A percentile compares a stretch with the other conserved stretches of the same genome.
These are phyloP conservation scores for Acipenser ruthenus DNA, from an alignment of 2,797 vertebrate species.

Conservation along the genomic window DNA sequence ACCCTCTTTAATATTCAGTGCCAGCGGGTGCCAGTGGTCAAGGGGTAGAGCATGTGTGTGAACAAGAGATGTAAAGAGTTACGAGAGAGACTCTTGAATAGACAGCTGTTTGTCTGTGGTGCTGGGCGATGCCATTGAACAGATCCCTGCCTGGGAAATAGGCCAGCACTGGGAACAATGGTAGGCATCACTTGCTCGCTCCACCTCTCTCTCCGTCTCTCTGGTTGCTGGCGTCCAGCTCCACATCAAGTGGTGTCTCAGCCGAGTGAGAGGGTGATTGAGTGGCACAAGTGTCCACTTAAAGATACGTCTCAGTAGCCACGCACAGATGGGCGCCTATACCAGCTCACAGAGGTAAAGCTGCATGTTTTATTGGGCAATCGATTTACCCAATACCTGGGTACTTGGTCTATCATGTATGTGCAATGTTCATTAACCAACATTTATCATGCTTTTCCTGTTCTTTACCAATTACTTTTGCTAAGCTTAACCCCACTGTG, in stretches of 20 bases:
- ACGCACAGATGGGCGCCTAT: not conserved
- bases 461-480: no score
- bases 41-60: slow-evolving; percentile 16
- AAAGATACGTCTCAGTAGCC: not conserved
- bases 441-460: no score
- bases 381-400: no score
- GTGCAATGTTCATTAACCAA: no score
- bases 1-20: slow-evolving; percentile 18
- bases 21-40: slow-evolving; percentile 32
- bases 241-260: not conserved
- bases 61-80: slow-evolving; percentile 5
- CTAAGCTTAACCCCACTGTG: no score
- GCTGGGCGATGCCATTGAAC: slow-evolving; percentile 40
- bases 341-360: not conserved
- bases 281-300: not conserved
- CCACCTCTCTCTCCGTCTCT: slow-evolving; percentile 31
- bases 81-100: slow-evolving; percentile 39
- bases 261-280: not conserved
- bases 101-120: slow-evolving; percentile 40
- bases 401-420: no score
- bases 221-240: slow-evolving; percentile 5
- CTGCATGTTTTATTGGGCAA: not conserved
- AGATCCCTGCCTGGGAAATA: slow-evolving; percentile 21
- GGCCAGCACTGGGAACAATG: slow-evolving; percentile 37
- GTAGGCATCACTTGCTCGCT: slow-evolving; percentile 25